Conservation (phyloP, 2,888 invertebrate species). For the Hedya salicella region DNA sequence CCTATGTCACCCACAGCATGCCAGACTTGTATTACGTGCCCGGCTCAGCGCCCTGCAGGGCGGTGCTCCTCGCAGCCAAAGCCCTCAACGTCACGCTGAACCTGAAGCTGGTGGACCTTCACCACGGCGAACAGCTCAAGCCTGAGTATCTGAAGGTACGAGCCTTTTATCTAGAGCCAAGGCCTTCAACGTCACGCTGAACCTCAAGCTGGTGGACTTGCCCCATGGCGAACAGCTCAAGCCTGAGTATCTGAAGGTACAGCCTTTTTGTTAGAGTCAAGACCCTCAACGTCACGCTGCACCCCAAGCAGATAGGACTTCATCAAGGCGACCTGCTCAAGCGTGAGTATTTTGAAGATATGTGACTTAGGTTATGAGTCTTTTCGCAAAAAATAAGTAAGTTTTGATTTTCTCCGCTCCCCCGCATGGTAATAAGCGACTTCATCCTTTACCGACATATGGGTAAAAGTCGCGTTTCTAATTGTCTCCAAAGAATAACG, state of each 20-base stretch:
- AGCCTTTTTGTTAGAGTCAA: too few species aligned
- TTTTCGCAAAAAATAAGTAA: too few species aligned
- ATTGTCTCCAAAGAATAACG: too few species aligned
- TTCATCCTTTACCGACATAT: too few species aligned
- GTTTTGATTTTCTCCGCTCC: too few species aligned
- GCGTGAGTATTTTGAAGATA: too few species aligned
- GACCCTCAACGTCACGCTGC: too few species aligned
- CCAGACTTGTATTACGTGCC: constrained; percentile 85
- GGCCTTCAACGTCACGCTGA: constrained; percentile 85
- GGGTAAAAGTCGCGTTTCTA: too few species aligned
- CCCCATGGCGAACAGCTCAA: constrained; percentile 80
- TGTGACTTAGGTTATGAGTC: too few species aligned
- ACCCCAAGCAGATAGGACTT: too few species aligned
- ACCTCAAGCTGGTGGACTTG: constrained; percentile 81
- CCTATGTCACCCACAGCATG: constrained; percentile 56
- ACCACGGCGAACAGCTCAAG: constrained; percentile 79
- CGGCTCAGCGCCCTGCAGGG: constrained; percentile 86
- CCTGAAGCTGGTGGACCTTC: constrained; percentile 77
- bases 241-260: constrained; percentile 85
- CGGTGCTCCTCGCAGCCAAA: constrained; percentile 85
- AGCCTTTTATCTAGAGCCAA: constrained; percentile 67
- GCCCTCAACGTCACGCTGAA: constrained; percentile 86
- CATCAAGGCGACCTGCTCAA: too few species aligned
- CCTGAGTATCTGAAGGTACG: constrained; percentile 85
- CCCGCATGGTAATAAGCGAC: too few species aligned